A percentile compares a stretch with the other conserved stretches of the same genome.
These are phyloP conservation scores for Hymenopus coronatus DNA, from an alignment of 2,888 invertebrate genomes.

Conservation along the genomic window DNA sequence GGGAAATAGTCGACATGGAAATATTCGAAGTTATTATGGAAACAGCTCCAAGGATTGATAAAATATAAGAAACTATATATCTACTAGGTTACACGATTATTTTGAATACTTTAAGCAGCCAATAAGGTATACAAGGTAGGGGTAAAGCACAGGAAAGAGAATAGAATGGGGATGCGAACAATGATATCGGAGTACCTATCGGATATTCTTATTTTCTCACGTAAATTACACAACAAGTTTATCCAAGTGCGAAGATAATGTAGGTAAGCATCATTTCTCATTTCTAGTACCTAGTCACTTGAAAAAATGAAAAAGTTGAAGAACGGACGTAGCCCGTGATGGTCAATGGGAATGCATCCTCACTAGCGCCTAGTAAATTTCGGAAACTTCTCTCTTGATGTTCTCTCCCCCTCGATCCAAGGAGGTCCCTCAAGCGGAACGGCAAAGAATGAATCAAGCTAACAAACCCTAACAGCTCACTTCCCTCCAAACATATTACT, in stretches of 20 bases:
- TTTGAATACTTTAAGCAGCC: too few relatives aligned
- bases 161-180: background rate
- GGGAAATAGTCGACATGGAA: too few relatives aligned
- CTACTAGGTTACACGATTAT: too few relatives aligned
- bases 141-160: background rate
- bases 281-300: background rate
- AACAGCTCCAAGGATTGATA: too few relatives aligned
- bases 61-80: too few relatives aligned
- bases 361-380: background rate
- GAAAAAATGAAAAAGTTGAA: background rate
- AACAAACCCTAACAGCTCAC: background rate
- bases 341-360: background rate
- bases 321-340: background rate
- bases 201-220: background rate
- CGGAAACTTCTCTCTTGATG: background rate
- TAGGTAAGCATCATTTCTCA: background rate
- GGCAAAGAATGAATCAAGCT: constrained; percentile 1
- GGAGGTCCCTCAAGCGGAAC: background rate
- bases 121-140: background rate
- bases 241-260: background rate
- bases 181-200: background rate
- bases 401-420: background rate
- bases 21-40: too few relatives aligned
- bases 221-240: background rate
- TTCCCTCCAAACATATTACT: background rate